Percentiles rank a stretch among this genome's conserved stretches.
These are phyloP conservation scores for Sebastes cheni DNA, from an alignment of 2,797 vertebrate species.

Conservation along the genomic window DNA sequence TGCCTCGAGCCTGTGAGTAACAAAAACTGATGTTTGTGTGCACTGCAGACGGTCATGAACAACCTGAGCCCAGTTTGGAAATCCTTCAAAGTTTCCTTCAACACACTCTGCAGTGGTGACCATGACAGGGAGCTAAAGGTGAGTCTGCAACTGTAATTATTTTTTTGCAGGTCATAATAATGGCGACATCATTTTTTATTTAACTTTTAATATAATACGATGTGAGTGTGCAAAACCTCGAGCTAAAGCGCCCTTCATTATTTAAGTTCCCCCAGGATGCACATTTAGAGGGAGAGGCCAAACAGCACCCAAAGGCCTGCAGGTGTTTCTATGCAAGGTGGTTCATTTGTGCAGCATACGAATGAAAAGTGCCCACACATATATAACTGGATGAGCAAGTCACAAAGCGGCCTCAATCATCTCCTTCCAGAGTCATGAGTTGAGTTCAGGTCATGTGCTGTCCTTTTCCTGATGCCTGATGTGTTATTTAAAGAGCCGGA, in stretches of 20 bases:
- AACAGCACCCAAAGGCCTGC: neutral
- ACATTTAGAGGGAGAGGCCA: slow-evolving; percentile 10
- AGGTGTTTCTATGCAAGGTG: neutral
- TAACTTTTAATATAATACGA: neutral
- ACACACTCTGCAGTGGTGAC: slow-evolving; percentile 97
- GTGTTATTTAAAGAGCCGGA: slow-evolving; percentile 35
- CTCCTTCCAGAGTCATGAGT: neutral
- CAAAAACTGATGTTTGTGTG: neutral
- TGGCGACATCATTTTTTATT: neutral
- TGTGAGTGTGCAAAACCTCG: neutral
- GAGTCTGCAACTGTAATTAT: slow-evolving; percentile 48
- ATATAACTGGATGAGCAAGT: neutral
- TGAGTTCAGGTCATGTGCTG: slow-evolving; percentile 17
- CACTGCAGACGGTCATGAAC: slow-evolving; percentile 95
- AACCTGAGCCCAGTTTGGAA: slow-evolving; percentile 99
- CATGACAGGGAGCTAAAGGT: slow-evolving; percentile 96
- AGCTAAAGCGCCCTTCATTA: neutral
- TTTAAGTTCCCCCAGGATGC: neutral
- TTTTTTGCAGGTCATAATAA: neutral
- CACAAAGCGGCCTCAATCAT: neutral
- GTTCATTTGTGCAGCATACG: slow-evolving; percentile 7
- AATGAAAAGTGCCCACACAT: neutral
- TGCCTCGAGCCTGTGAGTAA: neutral
- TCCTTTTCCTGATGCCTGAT: neutral
- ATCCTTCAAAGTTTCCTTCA: slow-evolving; percentile 97